A percentile compares a stretch with the other conserved stretches of the same genome.
Evolutionary conservation across 2,113 vertebrate genomes (phyloP).

Genomic region (Oncorhynchus mykiss): DNA sequence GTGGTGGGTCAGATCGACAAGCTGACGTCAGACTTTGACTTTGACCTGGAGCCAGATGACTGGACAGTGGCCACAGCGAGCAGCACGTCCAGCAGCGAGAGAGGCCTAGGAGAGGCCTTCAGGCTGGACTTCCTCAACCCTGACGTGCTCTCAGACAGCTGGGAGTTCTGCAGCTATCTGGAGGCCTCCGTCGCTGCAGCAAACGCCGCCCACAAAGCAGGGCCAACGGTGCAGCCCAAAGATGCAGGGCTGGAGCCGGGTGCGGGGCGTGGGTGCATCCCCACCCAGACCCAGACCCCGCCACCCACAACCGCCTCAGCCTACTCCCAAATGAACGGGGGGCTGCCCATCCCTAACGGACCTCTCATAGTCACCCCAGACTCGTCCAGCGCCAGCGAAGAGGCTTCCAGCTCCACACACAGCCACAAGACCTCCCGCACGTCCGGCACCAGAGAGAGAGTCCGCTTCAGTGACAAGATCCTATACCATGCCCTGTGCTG

Average conservation of each 20-base stretch:
- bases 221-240: conserved; percentile 50
- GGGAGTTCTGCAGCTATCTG: conserved; percentile 95
- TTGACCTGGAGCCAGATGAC: conserved; percentile 91
- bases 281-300: conserved; percentile 80
- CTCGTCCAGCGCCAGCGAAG: conserved; percentile 93
- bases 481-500: conserved; percentile 95
- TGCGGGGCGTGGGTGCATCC: conserved; percentile 76
- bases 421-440: conserved; percentile 81
- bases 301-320: conserved; percentile 69
- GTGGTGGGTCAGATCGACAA: conserved; percentile 98
- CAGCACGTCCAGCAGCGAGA: conserved; percentile 95
- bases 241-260: conserved; percentile 64
- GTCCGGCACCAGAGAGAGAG: conserved; percentile 87
- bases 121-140: conserved; percentile 86
- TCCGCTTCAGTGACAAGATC: conserved; percentile 95
- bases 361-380: conserved; percentile 87
- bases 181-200: conserved; percentile 71
- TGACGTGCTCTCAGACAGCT: conserved; percentile 91
- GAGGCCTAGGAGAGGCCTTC: conserved; percentile 84
- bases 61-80: conserved; percentile 93
- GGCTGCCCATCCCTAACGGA: conserved; percentile 84
- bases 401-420: conserved; percentile 80
- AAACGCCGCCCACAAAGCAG: conserved; percentile 45
- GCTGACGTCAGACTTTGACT: conserved; percentile 93
- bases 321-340: conserved; percentile 92